phyloP scores from a whole-genome alignment of 2,888 invertebrate genomes.

The Tricholauxania praeusta region DNA sequence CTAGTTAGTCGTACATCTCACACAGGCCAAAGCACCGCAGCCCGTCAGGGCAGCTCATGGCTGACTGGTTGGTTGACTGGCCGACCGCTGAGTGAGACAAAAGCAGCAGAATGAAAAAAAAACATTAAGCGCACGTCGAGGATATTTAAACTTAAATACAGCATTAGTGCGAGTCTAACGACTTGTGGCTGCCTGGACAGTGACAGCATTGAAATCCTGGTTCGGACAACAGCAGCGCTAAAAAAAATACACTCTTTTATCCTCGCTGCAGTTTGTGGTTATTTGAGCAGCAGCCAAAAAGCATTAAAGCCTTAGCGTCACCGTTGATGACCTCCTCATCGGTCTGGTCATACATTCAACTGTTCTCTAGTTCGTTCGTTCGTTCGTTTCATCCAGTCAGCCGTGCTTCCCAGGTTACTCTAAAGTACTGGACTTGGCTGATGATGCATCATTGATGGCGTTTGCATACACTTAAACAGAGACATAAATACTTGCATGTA shows the following conservation, averaged over 20 bases:
- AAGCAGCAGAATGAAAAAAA: conserved; percentile 7
- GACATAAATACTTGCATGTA: conserved; percentile 25
- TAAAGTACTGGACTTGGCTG: conserved; percentile 34
- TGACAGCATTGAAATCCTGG: conserved; percentile 6
- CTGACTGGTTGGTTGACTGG: background rate
- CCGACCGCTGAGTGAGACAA: background rate
- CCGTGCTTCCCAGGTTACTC: conserved; percentile 15
- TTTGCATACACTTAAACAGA: conserved; percentile 40
- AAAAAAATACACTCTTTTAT: conserved; percentile 2
- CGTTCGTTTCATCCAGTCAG: conserved; percentile 34
- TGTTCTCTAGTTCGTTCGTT: conserved; percentile 47
- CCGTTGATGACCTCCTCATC: conserved; percentile 45
- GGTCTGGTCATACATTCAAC: conserved; percentile 38
- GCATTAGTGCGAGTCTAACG: conserved; percentile 37
- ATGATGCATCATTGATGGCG: conserved; percentile 57
- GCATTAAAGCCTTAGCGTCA: conserved; percentile 50
- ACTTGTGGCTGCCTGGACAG: conserved; percentile 29
- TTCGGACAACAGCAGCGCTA: background rate
- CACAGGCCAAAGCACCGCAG: background rate
- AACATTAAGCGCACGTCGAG: conserved; percentile 25
- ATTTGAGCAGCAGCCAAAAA: conserved; percentile 49
- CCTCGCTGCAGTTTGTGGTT: conserved; percentile 20
- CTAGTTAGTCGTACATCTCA: conserved; percentile 15
- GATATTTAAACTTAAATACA: conserved; percentile 38
- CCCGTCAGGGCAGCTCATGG: background rate